phyloP scores from a whole-genome alignment of 2,113 vertebrate species.

The Cisticola juncidis region DNA sequence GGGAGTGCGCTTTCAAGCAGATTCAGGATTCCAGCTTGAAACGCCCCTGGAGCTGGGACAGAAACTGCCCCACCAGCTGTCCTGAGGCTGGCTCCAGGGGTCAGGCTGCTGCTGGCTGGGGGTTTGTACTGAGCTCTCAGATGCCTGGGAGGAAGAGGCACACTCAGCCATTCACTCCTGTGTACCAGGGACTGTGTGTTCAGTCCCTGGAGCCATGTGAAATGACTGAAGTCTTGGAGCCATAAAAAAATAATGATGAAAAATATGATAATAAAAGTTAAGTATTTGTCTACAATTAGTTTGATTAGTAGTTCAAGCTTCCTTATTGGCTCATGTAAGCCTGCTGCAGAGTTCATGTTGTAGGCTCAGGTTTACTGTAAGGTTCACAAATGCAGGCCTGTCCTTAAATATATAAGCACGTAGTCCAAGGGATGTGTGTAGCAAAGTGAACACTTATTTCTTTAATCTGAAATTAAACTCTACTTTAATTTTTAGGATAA shows the following conservation, averaged over 20 bases:
- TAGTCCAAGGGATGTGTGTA: background rate
- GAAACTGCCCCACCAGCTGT: background rate
- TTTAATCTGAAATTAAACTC: background rate
- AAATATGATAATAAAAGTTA: background rate
- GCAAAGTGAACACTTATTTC: background rate
- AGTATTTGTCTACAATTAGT: background rate
- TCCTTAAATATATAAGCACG: background rate
- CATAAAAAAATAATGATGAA: background rate
- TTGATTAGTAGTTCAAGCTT: background rate
- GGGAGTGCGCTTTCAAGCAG: background rate
- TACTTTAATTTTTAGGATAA: background rate
- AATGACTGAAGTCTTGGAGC: background rate
- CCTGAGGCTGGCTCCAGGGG: fast-evolving
- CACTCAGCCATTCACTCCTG: fast-evolving
- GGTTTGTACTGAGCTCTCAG: background rate
- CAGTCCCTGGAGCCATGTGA: background rate
- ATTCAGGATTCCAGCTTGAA: background rate
- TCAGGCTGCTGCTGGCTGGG: background rate
- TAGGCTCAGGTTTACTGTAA: background rate
- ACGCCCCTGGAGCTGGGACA: background rate
- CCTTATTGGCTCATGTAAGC: background rate
- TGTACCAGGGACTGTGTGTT: background rate
- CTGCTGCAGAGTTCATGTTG: background rate
- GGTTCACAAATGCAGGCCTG: background rate
- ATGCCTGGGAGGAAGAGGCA: background rate